phyloP scores from a whole-genome alignment of 2,113 vertebrate species.

The Tympanuchus pallidicinctus region DNA sequence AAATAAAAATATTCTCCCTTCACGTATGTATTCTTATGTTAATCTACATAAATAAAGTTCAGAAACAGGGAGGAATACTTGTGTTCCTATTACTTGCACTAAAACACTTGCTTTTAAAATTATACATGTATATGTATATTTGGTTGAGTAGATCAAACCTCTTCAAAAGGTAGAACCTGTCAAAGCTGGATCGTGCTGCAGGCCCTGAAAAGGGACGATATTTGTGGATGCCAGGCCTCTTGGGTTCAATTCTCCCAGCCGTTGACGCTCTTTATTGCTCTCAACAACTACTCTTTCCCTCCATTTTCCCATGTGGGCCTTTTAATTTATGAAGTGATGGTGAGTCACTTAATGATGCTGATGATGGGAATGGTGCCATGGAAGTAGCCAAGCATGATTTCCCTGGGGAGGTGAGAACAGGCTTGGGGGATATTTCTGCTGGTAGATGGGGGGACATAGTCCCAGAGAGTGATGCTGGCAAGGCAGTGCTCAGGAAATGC shows the following conservation, averaged over 20 bases:
- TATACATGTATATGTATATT: fast-evolving
- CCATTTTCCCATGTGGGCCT: conserved; percentile 34
- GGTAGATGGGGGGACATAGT: background rate
- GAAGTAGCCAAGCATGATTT: conserved; percentile 19
- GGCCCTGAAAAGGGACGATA: background rate
- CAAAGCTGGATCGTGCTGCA: background rate
- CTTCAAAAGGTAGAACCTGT: background rate
- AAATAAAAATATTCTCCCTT: background rate
- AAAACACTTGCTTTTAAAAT: background rate
- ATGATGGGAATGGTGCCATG: conserved; percentile 31
- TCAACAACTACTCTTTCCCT: conserved; percentile 18
- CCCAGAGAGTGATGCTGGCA: background rate
- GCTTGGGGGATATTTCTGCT: background rate
- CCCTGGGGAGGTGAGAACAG: background rate
- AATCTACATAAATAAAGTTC: background rate
- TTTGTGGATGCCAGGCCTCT: background rate
- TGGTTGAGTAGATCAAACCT: background rate
- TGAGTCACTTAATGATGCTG: conserved; percentile 28
- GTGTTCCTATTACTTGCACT: background rate
- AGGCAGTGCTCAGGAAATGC: background rate
- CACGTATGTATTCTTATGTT: background rate
- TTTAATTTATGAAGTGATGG: conserved; percentile 55
- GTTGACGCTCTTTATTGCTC: background rate
- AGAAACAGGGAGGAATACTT: background rate
- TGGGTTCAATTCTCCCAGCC: conserved; percentile 22